Base-by-base conservation (phyloP, 2,113 vertebrate species). In the Setophaga coronata region DNA sequence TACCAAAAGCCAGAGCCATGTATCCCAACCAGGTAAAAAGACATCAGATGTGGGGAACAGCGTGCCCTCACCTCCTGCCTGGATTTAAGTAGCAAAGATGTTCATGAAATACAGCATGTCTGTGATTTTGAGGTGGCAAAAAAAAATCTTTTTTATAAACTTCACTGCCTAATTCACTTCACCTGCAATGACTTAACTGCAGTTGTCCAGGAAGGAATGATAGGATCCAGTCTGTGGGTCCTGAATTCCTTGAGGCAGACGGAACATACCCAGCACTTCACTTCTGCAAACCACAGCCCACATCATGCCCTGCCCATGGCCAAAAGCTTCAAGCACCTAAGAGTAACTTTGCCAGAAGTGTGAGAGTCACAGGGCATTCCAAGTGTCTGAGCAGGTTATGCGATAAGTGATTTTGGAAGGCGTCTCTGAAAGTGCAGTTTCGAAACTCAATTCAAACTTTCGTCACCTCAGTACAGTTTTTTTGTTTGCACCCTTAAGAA, bases 261-360 rank as follows among this genome's bases (percentile, higher is more conserved):
- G 19, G 60, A 77, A 67, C 1, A 7, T 40, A 72, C 9, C 25
- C 66, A 58, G 47, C 18, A n/a, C 48, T 92, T 87, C 12, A 80
- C 8, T 15, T 69, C 58, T 69, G 57, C 72, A 90, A 83, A 62
- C 38, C 0, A 0, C 67, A 83, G 48, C 18, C 31, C 23, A 14
- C 47, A 13, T 36, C 0, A 0, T 42, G 53, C 48, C 43, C 61
- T 58, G 14, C 19, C 34, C 29, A 7, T 3, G 10, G 12, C 15
- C 25, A 69, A 67, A 67, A 64, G 10, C 33, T 71, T 83, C 23
- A 42, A 80, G 79, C 24, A 60, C 23, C 33, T 43, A 29, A 36
- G 14, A 71, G 53, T 12, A 80, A 8, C 10, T 78, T 77, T 73
- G 38, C 38, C 67, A 72, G 29, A 73, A 92, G 24, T 29, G 36